Evolutionary conservation across 2,888 invertebrate species (phyloP).

Genomic region (Tortrix viridana): DNA sequence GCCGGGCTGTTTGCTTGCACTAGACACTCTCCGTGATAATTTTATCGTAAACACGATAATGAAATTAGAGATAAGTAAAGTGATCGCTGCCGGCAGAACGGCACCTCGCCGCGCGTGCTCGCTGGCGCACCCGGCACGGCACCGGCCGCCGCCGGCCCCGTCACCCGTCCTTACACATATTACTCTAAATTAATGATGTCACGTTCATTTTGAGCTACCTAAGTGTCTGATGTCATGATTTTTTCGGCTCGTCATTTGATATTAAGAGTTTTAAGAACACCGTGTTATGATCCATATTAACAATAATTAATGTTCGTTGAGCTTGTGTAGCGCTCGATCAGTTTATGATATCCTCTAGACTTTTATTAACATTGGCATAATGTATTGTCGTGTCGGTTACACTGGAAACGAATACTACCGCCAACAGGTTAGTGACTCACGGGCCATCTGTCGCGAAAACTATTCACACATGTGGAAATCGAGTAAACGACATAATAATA

Average conservation of each 20-base stretch:
- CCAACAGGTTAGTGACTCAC: constrained; percentile 79
- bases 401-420: constrained; percentile 63
- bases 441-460: constrained; percentile 80
- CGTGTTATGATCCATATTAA: constrained; percentile 51
- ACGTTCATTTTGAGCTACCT: constrained; percentile 53
- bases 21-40: constrained; percentile 47
- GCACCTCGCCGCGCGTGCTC: constrained; percentile 23
- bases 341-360: constrained; percentile 36
- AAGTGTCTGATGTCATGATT: constrained; percentile 63
- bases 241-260: constrained; percentile 62
- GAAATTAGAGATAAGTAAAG: constrained; percentile 53
- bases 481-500: constrained; percentile 54
- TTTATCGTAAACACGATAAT: constrained; percentile 54
- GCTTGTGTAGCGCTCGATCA: constrained; percentile 30
- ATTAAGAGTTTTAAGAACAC: constrained; percentile 49
- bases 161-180: background rate
- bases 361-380: constrained; percentile 45
- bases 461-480: constrained; percentile 74
- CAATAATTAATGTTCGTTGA: constrained; percentile 38
- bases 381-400: constrained; percentile 67
- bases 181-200: constrained; percentile 64
- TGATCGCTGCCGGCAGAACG: constrained; percentile 45
- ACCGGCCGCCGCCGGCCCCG: background rate
- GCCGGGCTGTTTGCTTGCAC: constrained; percentile 41
- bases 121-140: constrained; percentile 11